phyloP scores from a whole-genome alignment of 2,797 vertebrate species.

The Epinephelus coioides region DNA sequence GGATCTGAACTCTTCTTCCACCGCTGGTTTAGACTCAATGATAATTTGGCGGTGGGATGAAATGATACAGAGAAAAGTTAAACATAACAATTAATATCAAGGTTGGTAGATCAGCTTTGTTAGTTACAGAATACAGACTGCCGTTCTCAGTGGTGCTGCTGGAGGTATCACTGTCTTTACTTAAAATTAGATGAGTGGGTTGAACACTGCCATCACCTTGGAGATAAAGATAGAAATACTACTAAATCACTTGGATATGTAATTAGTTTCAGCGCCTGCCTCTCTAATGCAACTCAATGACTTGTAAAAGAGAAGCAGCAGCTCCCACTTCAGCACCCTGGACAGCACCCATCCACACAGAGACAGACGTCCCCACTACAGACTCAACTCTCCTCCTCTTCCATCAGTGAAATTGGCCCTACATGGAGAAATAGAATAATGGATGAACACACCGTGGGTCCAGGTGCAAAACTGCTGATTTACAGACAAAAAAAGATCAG shows the following conservation, averaged over 20 bases:
- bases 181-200: neutral
- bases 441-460: too few species aligned
- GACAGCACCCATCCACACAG: slow-evolving; percentile 64
- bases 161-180: neutral
- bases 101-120: neutral
- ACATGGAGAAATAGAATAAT: neutral
- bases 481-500: neutral
- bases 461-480: neutral
- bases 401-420: neutral
- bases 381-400: neutral
- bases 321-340: slow-evolving; percentile 65
- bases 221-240: neutral
- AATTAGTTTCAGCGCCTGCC: neutral
- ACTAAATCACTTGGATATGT: neutral
- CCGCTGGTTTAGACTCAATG: neutral
- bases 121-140: neutral
- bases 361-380: neutral
- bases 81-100: neutral
- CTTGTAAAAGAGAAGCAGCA: neutral
- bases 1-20: neutral
- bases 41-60: neutral
- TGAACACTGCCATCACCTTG: neutral
- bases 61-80: neutral
- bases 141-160: neutral
- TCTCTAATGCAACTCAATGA: neutral